Evolutionary conservation across 2,113 vertebrate species (phyloP).

Genomic region (Rhabdornis inornatus): DNA sequence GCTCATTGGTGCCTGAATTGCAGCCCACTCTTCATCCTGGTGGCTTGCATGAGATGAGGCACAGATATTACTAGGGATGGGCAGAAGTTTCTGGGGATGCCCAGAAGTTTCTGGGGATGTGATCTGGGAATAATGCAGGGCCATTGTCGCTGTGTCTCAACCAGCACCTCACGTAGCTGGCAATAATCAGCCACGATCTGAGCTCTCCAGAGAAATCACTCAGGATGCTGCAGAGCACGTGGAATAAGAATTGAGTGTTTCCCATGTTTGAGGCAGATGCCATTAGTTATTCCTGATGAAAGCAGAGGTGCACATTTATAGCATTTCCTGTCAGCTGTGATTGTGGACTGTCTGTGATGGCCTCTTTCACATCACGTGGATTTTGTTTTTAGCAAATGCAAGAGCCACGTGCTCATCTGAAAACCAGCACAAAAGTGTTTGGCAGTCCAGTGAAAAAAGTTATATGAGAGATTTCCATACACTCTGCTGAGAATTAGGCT

Average conservation of each 20-base stretch:
- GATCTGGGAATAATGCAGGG: conserved; percentile 2
- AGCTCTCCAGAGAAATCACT: not conserved
- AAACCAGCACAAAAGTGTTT: not conserved
- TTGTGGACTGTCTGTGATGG: not conserved
- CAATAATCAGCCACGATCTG: not conserved
- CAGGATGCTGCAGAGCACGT: not conserved
- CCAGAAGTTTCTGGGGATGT: not conserved
- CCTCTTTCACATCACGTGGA: rapidly evolving
- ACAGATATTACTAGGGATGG: not conserved
- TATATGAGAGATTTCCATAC: not conserved
- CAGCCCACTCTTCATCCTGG: not conserved
- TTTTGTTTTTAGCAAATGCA: not conserved
- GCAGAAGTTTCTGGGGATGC: no score
- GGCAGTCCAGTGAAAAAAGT: not conserved
- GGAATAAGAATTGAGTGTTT: not conserved
- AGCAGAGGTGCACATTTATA: not conserved
- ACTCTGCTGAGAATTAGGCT: not conserved
- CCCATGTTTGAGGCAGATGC: not conserved
- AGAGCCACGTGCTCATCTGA: not conserved
- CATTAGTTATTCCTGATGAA: not conserved
- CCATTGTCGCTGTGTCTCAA: not conserved
- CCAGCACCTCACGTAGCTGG: not conserved
- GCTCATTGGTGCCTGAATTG: conserved; percentile 4
- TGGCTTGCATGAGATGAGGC: not conserved
- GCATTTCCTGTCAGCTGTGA: not conserved